Base-by-base conservation (phyloP, 2,888 invertebrate species). In the Tetragnatha montana region DNA sequence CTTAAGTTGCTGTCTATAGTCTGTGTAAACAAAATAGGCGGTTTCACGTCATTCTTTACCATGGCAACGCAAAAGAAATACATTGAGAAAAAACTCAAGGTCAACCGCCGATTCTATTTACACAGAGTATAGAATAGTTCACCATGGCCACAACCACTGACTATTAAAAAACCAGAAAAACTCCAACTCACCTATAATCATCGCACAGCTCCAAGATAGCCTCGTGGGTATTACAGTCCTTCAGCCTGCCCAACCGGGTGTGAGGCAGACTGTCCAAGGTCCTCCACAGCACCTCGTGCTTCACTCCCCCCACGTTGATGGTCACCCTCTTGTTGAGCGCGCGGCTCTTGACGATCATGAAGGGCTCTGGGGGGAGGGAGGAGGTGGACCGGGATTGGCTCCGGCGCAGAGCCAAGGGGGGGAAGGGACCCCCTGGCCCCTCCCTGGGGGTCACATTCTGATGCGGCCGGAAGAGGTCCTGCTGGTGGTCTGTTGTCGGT, bases 261-360 rank as follows among this genome's bases (percentile, higher is more conserved):
- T 93, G 93, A 6, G 94, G 94, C 92, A 94, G 93, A 71, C 94
- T 92, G 78, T 94, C 93, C 68, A 94, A 92, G 6, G 94, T 94
- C 84, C 93, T 91, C 94, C 94, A 94, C 91, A 94, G 92, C 47
- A 94, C 94, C 91, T 94, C 94, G 91, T 94, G 94, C 91, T 93
- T 93, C 51, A 93, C 93, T 51, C 94, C 94, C n/a, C 94, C 94
- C 14, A 94, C 94, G 92, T 94, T 94, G 94, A 99, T 96, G 93
- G 96, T 96, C 91, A 98, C 99, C 91, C 98, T 96, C 70, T 93
- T 95, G 95, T 97, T 97, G 93, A 97, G 95, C 93, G 97, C 97
- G 94, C 97, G 97, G 91, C 97, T 97, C 93, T 97, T 96, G 95
- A 98, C 96, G 95, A 98, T 98, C 96, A 98, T 97, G 95, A 97